Conservation (phyloP, 2,113 vertebrate species). For the Oncorhynchus keta region DNA sequence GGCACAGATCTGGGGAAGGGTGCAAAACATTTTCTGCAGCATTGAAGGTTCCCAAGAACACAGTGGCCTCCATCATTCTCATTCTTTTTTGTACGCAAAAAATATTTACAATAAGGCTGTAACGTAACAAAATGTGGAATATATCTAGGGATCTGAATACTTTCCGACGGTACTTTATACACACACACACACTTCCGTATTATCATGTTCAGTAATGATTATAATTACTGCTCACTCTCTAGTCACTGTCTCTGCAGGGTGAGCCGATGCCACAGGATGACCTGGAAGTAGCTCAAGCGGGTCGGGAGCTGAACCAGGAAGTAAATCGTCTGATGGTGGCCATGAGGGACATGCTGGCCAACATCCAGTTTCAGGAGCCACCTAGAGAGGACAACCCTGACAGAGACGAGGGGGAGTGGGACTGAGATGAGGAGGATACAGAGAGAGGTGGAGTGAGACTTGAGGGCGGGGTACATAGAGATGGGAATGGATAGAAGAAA, state of each 20-base stretch:
- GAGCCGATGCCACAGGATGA: conserved; percentile 76
- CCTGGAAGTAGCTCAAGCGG: conserved; percentile 82
- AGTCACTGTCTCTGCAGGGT: conserved; percentile 63
- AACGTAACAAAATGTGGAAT: no score
- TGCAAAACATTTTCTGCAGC: no score
- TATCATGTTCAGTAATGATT: neutral
- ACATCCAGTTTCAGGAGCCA: conserved; percentile 92
- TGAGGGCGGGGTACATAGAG: no score
- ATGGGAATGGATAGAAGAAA: conserved; percentile 6
- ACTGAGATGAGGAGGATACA: conserved; percentile 40
- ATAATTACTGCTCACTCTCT: neutral
- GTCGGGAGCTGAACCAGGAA: conserved; percentile 88
- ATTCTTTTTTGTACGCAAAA: no score
- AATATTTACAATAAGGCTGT: no score
- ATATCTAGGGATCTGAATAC: no score
- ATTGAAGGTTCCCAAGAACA: no score
- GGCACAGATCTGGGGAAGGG: no score
- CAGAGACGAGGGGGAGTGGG: conserved; percentile 85
- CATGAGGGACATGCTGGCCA: conserved; percentile 96
- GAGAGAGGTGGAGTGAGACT: neutral
- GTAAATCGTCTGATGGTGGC: conserved; percentile 94
- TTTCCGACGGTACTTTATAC: no score
- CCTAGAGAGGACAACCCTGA: conserved; percentile 76
- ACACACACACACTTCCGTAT: neutral
- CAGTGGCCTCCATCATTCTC: no score